These are phyloP conservation scores for Oscheius sp. DNA, from an alignment of 2,888 invertebrate genomes.

Conservation along the genomic window DNA sequence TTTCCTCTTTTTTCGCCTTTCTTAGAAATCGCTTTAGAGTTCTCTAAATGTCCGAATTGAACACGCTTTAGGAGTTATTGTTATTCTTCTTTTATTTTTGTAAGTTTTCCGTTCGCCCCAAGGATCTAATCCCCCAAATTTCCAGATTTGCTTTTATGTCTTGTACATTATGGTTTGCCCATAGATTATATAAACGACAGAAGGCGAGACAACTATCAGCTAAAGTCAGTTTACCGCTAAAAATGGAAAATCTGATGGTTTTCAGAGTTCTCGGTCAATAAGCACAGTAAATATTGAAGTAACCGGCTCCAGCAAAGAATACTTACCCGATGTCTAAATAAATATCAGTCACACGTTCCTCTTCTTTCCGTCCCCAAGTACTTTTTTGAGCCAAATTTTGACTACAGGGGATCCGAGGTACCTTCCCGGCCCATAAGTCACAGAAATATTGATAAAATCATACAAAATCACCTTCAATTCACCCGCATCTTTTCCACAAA, in stretches of 20 bases:
- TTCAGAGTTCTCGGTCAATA: constrained; percentile 22
- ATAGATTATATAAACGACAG: constrained; percentile 10
- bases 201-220: not conserved
- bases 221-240: constrained; percentile 1
- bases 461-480: no score
- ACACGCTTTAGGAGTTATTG: constrained; percentile 15
- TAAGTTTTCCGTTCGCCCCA: not conserved
- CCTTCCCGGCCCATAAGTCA: no score
- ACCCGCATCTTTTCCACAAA: no score
- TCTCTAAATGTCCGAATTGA: not conserved
- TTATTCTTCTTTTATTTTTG: constrained; percentile 6
- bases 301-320: constrained; percentile 20
- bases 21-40: not conserved
- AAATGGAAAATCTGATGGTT: not conserved
- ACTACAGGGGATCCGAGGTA: no score
- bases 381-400: no score
- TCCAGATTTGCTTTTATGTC: constrained; percentile 12
- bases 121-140: no score
- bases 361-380: no score
- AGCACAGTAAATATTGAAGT: constrained; percentile 21
- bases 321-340: constrained; percentile 20
- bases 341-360: not conserved
- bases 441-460: no score
- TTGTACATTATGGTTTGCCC: constrained; percentile 17
- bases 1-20: not conserved